phyloP scores from a whole-genome alignment of 2,888 invertebrate species.

The Epirrhoe tristata region DNA sequence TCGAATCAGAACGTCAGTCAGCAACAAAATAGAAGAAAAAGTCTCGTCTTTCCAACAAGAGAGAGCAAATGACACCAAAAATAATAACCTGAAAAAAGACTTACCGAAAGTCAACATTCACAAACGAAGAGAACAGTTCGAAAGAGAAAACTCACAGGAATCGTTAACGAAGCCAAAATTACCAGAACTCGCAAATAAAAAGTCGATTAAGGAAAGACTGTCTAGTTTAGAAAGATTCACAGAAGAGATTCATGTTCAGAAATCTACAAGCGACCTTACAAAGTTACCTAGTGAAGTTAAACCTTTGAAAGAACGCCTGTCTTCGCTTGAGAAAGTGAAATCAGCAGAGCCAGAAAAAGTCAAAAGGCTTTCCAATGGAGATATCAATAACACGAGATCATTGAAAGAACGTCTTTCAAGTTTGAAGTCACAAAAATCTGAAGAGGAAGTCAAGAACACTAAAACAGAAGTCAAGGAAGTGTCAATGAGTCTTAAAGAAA shows the following conservation, averaged over 20 bases:
- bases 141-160: conserved; percentile 87
- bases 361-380: conserved; percentile 77
- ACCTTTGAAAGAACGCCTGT: conserved; percentile 87
- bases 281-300: conserved; percentile 86
- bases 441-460: conserved; percentile 69
- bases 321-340: conserved; percentile 86
- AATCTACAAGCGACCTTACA: conserved; percentile 75
- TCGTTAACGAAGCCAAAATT: conserved; percentile 81
- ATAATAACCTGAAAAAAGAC: conserved; percentile 82
- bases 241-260: conserved; percentile 80
- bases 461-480: conserved; percentile 80
- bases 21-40: conserved; percentile 87
- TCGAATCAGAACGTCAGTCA: conserved; percentile 79
- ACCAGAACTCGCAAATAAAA: conserved; percentile 87
- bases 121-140: conserved; percentile 93
- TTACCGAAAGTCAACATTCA: conserved; percentile 93
- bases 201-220: conserved; percentile 90
- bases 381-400: conserved; percentile 72
- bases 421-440: conserved; percentile 76
- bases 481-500: conserved; percentile 83
- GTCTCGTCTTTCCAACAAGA: conserved; percentile 86
- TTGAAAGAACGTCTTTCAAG: conserved; percentile 80
- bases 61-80: conserved; percentile 75
- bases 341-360: conserved; percentile 76
- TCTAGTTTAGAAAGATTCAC: conserved; percentile 89